phyloP scores from a whole-genome alignment of 2,797 vertebrate species.

The Ptychadena robeensis region DNA sequence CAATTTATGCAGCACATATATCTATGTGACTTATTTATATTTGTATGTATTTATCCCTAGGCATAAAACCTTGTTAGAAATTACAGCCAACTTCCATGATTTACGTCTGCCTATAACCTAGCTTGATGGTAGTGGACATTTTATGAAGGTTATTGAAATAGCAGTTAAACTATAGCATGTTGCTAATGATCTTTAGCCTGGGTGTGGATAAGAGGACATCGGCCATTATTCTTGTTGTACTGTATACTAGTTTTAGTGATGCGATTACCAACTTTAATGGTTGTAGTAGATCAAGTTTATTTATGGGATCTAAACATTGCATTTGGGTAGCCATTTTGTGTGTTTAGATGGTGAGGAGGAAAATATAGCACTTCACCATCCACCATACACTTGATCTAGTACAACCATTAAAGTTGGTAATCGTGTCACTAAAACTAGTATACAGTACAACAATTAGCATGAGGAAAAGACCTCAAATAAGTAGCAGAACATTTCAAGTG shows the following conservation, averaged over 20 bases:
- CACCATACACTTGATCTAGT: neutral
- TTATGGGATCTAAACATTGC: neutral
- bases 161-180: conserved; percentile 47
- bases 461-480: too few species aligned
- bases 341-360: neutral
- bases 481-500: too few species aligned
- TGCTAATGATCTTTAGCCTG: conserved; percentile 45
- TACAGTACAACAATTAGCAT: conserved; percentile 17
- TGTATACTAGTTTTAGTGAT: neutral
- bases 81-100: conserved; percentile 37
- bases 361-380: neutral
- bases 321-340: neutral
- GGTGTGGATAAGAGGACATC: conserved; percentile 3
- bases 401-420: neutral
- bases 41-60: conserved; percentile 32
- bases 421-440: neutral
- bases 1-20: conserved; percentile 38
- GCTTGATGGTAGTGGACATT: conserved; percentile 41
- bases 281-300: neutral
- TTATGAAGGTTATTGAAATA: conserved; percentile 57
- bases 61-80: conserved; percentile 35
- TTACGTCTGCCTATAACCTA: conserved; percentile 13
- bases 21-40: conserved; percentile 41
- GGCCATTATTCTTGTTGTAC: conserved; percentile 34
- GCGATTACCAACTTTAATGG: neutral